Percentiles rank a stretch among this genome's conserved stretches.
phyloP scores from a whole-genome alignment of 2,888 invertebrate species.

The Erebia aethiops region DNA sequence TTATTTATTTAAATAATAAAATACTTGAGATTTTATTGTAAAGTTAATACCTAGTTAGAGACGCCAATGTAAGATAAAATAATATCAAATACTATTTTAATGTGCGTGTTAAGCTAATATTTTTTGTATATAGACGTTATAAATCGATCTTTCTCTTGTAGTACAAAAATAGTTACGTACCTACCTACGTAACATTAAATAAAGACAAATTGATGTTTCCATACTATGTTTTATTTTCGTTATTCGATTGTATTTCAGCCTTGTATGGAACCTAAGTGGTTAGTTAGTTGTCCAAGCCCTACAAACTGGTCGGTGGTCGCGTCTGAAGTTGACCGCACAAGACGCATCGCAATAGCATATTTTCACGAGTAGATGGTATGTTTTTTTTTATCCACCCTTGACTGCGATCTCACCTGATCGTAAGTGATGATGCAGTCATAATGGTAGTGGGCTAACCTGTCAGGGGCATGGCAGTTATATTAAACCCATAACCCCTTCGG shows the following conservation, averaged over 20 bases:
- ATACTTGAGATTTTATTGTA: conserved; percentile 46
- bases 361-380: too few species aligned
- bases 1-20: conserved; percentile 62
- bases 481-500: too few species aligned
- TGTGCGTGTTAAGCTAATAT: conserved; percentile 58
- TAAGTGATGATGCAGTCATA: too few species aligned
- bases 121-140: conserved; percentile 68
- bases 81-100: not conserved
- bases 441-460: too few species aligned
- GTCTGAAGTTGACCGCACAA: too few species aligned
- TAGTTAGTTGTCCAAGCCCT: too few species aligned
- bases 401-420: too few species aligned
- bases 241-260: not conserved
- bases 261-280: too few species aligned
- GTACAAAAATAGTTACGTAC: conserved; percentile 74
- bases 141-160: conserved; percentile 72
- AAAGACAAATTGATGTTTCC: conserved; percentile 80
- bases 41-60: conserved; percentile 31
- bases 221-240: conserved; percentile 42
- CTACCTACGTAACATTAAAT: conserved; percentile 63
- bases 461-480: too few species aligned
- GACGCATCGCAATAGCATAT: too few species aligned
- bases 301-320: too few species aligned
- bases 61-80: conserved; percentile 39
- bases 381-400: too few species aligned